Conservation (phyloP, 2,113 vertebrate genomes). For the Speoplatyrhinus poulsoni region DNA sequence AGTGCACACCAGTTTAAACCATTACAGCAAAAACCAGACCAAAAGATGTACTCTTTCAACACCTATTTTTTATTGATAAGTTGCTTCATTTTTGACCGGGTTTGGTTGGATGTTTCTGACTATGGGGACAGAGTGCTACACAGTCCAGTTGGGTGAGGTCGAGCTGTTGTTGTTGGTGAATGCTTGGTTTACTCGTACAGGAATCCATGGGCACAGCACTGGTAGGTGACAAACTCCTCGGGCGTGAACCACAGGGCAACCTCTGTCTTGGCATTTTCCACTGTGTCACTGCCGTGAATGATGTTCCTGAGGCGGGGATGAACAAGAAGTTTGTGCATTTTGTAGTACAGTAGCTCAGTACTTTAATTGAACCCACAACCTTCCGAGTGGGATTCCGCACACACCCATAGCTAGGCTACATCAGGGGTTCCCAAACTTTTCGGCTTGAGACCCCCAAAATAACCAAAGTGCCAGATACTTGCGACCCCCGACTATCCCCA, state of each 20-base stretch:
- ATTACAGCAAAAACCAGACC: not conserved
- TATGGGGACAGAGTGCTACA: not conserved
- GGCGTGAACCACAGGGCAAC: constrained; percentile 90
- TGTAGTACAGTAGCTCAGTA: no score
- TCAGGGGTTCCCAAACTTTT: no score
- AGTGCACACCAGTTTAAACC: no score
- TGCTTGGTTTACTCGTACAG: constrained; percentile 82
- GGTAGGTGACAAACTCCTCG: constrained; percentile 79
- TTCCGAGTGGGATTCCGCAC: no score
- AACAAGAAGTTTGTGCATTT: not conserved
- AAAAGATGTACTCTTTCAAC: constrained; percentile 6
- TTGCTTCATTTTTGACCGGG: constrained; percentile 31
- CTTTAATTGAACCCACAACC: no score
- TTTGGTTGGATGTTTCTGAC: not conserved
- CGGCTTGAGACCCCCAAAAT: no score
- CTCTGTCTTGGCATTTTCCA: constrained; percentile 89
- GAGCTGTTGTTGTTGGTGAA: not conserved
- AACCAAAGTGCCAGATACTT: no score
- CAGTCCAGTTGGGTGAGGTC: constrained; percentile 4
- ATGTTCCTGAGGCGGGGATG: constrained; percentile 83
- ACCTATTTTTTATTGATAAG: constrained; percentile 57
- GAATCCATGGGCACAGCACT: constrained; percentile 77
- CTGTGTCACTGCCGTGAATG: constrained; percentile 94
- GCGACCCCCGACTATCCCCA: no score
- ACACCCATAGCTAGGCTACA: no score